Evolutionary conservation across 2,113 vertebrate species (phyloP).

Genomic region (cattle (Bos taurus)): ARS-UCD2.0 NC_037351.1:16773501-16774000

Average conservation of each 20-base stretch:
- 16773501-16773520: not conserved
- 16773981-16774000: not conserved
- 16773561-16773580: fast-evolving
- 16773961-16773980: not conserved
- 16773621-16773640: not conserved
- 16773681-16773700: not conserved
- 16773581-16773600: not conserved
- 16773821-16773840: conserved; percentile 56
- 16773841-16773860: conserved; percentile 41
- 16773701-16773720: not conserved
- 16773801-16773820: conserved; percentile 27
- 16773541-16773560: not conserved
- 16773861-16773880: conserved; percentile 16
- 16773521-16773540: not conserved
- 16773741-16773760: not conserved
- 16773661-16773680: not conserved
- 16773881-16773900: not conserved
- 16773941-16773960: not conserved
- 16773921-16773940: not conserved
- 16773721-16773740: not conserved
- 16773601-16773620: not conserved
- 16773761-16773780: conserved; percentile 27
- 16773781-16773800: conserved; percentile 50
- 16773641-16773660: not conserved
- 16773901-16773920: conserved; percentile 41